These are phyloP conservation scores for Genyomyrus donnyi DNA, from an alignment of 2,113 vertebrate genomes.

Conservation along the genomic window DNA sequence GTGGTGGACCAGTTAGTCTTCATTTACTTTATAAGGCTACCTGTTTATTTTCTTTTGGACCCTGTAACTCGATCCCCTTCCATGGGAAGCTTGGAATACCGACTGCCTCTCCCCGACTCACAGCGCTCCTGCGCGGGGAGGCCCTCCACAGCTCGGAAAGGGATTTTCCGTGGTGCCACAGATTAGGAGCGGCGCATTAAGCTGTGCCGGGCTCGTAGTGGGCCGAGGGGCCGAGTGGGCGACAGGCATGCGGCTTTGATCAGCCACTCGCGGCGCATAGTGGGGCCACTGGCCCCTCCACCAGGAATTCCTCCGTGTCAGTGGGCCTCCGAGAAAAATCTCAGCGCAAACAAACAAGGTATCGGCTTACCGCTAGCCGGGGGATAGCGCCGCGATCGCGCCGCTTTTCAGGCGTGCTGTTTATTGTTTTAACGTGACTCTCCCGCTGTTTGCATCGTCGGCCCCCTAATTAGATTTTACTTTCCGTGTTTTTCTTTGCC, in stretches of 20 bases:
- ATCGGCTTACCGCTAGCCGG: constrained; percentile 61
- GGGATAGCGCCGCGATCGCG: constrained; percentile 35
- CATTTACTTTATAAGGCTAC: background rate
- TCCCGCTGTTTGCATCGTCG: constrained; percentile 51
- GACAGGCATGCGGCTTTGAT: constrained; percentile 32
- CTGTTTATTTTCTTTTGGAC: background rate
- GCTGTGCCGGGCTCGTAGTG: background rate
- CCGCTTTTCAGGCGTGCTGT: constrained; percentile 39
- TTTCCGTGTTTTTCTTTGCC: constrained; percentile 56
- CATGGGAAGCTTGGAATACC: background rate
- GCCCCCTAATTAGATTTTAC: constrained; percentile 65
- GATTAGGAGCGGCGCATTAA: background rate
- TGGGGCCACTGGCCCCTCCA: constrained; percentile 29
- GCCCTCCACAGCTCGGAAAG: background rate
- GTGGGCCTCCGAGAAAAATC: constrained; percentile 64
- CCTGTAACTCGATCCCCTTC: background rate
- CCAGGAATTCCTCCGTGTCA: constrained; percentile 50
- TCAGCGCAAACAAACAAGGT: constrained; percentile 67
- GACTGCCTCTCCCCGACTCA: no score
- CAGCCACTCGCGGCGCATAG: constrained; percentile 38
- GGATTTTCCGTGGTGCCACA: background rate
- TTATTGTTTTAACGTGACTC: constrained; percentile 63
- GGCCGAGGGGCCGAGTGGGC: background rate
- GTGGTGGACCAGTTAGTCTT: background rate
- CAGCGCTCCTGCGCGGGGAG: background rate